Conservation (phyloP, 2,797 vertebrate genomes). For the Trachurus trachurus region DNA sequence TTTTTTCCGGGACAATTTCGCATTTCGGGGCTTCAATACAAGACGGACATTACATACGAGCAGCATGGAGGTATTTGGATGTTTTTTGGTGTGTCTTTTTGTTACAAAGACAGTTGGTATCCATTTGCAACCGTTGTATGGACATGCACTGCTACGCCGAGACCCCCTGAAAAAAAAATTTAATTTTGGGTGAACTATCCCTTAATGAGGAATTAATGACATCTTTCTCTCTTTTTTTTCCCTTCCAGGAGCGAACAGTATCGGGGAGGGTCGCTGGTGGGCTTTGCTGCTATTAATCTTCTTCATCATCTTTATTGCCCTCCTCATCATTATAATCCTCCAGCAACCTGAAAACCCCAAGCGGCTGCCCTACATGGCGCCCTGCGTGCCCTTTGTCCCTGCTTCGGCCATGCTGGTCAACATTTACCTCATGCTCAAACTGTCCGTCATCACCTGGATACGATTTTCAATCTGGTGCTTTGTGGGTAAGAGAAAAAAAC, state of each 20-base stretch:
- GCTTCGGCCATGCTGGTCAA: constrained; percentile 98
- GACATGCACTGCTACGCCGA: too few relatives aligned
- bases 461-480: constrained; percentile 97
- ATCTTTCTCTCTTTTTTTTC: not conserved
- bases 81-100: too few relatives aligned
- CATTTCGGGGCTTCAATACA: too few relatives aligned
- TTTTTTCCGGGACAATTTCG: too few relatives aligned
- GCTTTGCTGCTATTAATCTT: constrained; percentile 91
- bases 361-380: constrained; percentile 98
- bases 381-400: constrained; percentile 96
- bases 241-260: constrained; percentile 84
- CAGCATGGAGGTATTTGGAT: too few relatives aligned
- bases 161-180: too few relatives aligned
- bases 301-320: constrained; percentile 87
- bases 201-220: not conserved
- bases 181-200: too few relatives aligned
- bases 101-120: too few relatives aligned
- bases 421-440: constrained; percentile 98
- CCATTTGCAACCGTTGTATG: too few relatives aligned
- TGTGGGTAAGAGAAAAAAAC: constrained; percentile 85
- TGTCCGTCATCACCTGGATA: constrained; percentile 98
- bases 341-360: constrained; percentile 99
- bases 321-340: constrained; percentile 93
- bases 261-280: constrained; percentile 93
- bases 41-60: too few relatives aligned